Evolutionary conservation across 2,888 invertebrate genomes (phyloP), one percentile per base, ranked within the genome.

Genomic region (Mesodorylaimus sp.): DNA sequence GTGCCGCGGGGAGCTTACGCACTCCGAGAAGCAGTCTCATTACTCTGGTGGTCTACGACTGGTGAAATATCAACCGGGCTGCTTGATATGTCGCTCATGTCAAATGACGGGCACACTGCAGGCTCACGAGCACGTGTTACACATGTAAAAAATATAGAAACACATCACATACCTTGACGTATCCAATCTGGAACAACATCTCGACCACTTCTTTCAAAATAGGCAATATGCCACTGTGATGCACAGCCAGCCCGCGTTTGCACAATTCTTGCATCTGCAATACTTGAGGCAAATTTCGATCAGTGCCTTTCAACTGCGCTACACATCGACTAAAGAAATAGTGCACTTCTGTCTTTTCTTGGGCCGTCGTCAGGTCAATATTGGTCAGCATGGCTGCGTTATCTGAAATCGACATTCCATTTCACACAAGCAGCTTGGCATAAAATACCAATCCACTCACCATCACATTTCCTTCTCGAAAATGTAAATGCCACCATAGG

Each of bases 141-240:
- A n/a, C n/a, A n/a, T n/a, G n/a, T n/a, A n/a, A n/a, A n/a, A n/a
- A n/a, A n/a, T n/a, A n/a, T n/a, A n/a, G n/a, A n/a, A n/a, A n/a
- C n/a, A 42, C n/a, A n/a, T 42, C n/a, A n/a, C 7, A 42, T 42
- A 78, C 78, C 71, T 80, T 93, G 36, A 97, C 88, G 54, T 83
- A 77, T 3, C 93, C 89, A 56, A 78, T 77, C 64, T 89, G 86
- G 66, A 99, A 99, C 16, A 95, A 73, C 77, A 95, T 81, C 70
- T 99, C 97, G 0, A 97, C 93, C 47, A 95, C 87, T 75, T 99
- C 97, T 66, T 95, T 97, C n/a, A 99, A 75, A 59, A 99, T 82
- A 0, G 97, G 97, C 52, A 99, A 70, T 58, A 97, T 88, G 13
- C 97, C 97, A 67, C 91, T 91, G 70, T 97, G 97, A 70, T 97